These are phyloP conservation scores for Ormyrus nitidulus DNA, from an alignment of 2,888 invertebrate species.

Conservation along the genomic window DNA sequence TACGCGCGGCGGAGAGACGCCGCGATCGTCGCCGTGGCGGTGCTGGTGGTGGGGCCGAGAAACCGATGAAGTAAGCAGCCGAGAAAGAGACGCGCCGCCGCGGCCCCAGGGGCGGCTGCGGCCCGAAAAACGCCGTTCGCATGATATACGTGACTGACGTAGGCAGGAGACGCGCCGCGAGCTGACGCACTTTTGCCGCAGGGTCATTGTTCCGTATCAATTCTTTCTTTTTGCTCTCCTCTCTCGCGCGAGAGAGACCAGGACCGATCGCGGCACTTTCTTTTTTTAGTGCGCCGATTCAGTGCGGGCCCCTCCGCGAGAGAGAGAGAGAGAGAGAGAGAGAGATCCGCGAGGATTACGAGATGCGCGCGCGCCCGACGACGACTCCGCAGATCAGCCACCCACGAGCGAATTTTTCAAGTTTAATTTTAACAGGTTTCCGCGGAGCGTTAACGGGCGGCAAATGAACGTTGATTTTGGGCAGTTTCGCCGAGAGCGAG, in stretches of 20 bases:
- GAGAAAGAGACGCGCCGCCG: background rate
- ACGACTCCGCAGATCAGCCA: background rate
- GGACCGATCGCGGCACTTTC: too few species aligned
- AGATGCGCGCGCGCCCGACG: background rate
- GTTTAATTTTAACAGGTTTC: background rate
- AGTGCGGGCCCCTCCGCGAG: too few species aligned
- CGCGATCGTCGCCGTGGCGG: too few species aligned
- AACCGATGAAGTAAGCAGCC: conserved; percentile 59
- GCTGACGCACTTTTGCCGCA: conserved; percentile 16
- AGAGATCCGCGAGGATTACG: background rate
- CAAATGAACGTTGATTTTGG: background rate
- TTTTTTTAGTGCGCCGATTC: too few species aligned
- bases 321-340: too few species aligned
- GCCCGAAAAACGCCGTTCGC: conserved; percentile 52
- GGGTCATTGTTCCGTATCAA: conserved; percentile 48
- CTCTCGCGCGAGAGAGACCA: too few species aligned
- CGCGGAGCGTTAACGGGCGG: background rate
- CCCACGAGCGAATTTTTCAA: background rate
- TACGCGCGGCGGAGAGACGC: conserved; percentile 12
- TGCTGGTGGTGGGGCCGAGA: background rate
- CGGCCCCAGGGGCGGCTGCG: background rate
- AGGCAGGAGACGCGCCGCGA: background rate
- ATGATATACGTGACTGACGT: conserved; percentile 31
- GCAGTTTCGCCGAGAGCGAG: background rate
- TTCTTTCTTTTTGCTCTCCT: background rate